Conservation (phyloP, 2,113 vertebrate genomes). For the Sceloporus tristichus region DNA sequence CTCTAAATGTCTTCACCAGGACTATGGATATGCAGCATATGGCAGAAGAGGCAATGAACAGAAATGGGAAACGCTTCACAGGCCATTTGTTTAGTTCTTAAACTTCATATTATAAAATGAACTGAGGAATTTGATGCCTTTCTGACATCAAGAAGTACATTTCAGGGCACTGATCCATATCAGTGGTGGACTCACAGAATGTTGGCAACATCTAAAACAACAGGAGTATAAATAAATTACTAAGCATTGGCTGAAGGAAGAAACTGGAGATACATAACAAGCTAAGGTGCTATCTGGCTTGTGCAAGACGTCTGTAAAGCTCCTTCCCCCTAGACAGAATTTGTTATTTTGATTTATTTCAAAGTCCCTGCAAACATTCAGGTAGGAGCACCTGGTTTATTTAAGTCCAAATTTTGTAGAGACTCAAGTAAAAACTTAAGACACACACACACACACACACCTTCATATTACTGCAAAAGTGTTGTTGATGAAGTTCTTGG, state of each 20-base stretch:
- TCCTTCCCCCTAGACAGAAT: background rate
- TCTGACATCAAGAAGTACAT: slow-evolving; percentile 23
- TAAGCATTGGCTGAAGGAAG: background rate
- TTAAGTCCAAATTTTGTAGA: background rate
- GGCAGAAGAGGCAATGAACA: slow-evolving; percentile 5
- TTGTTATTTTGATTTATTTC: no score
- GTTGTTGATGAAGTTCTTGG: no score
- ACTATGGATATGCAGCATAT: background rate
- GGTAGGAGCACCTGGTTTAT: background rate
- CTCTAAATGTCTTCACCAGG: background rate
- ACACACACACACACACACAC: no score
- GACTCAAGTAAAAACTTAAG: background rate
- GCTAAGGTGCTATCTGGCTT: background rate
- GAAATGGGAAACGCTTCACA: slow-evolving; percentile 26
- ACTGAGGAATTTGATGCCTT: slow-evolving; percentile 28
- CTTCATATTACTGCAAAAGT: background rate
- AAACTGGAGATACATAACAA: slow-evolving; percentile 19
- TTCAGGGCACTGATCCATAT: slow-evolving; percentile 52
- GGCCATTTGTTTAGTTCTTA: background rate
- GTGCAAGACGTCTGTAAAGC: background rate
- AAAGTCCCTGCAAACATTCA: background rate
- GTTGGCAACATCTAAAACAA: slow-evolving; percentile 40
- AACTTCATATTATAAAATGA: slow-evolving; percentile 31
- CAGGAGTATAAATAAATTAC: slow-evolving; percentile 54
- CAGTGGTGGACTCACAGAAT: slow-evolving; percentile 43